Evolutionary conservation across 92 coral and sea anemone species (phyloP), one percentile per base, ranked within the genome.

Genomic region (Ricordea florida): DNA sequence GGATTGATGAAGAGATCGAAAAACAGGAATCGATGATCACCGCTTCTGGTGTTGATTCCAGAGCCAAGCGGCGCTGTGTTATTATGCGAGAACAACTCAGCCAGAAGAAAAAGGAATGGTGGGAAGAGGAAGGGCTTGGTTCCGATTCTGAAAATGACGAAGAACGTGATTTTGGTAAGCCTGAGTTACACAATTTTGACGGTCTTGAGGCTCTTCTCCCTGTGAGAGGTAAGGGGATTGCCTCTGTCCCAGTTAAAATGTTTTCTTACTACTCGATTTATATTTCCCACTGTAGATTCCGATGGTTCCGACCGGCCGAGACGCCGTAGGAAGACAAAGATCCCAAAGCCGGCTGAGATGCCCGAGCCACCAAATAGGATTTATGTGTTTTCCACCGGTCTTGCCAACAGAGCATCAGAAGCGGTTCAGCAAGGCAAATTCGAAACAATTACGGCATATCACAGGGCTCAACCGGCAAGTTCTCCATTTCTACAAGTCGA

Each of bases 341-440:
- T 86, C 20, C 51, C 76, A 9, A 77, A 53, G 33, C 78, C 97
- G n/a, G 74, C 68, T 2, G 97, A 90, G 55, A 78, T 83, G 48
- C 87, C 90, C 4, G 73, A 82, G 35, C 93, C 94, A 10, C 93
- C 92, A 4, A 92, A 89, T 56, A 87, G 97, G 49, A 85, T 90
- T 18, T 96, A 85, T 74, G 89, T 96, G 57, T 96, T 96, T 76
- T 96, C 99, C 43, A 96, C 99, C n/a, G 90, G 78, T 28, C 82
- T 96, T n/a, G 99, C 99, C 8, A 96, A 96, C 66, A 87, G 96
- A 21, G 99, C 99, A 37, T 96, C 99, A 13, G 99, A 92, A 52
- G 99, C 99, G 0, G 89, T 96, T 57, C 90, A 82, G 6, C 89
- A 92, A 65, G 97, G 99, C 42, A 34, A 93, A 60, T 87, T 83